A percentile compares a stretch with the other conserved stretches of the same genome.
Conservation (phyloP, 2,113 vertebrate species). For the Zosterops borbonicus region DNA sequence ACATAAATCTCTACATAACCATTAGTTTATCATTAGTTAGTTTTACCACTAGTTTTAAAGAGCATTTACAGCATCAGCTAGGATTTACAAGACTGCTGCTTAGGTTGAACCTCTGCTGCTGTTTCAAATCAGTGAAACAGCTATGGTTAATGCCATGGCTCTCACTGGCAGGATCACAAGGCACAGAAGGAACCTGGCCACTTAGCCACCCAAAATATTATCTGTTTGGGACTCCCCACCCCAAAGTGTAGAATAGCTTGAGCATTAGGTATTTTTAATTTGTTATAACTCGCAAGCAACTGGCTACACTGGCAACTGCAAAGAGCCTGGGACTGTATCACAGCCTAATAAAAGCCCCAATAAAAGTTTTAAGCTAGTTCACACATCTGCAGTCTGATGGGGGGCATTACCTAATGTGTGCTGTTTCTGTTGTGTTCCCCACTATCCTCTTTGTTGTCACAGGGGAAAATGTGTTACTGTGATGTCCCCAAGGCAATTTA, state of each 20-base stretch:
- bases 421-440: constrained; percentile 1
- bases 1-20: neutral
- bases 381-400: constrained; percentile 76
- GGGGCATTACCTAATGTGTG: constrained; percentile 74
- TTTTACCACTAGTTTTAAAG: neutral
- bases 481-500: constrained; percentile 28
- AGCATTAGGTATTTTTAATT: constrained; percentile 77
- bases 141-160: neutral
- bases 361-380: constrained; percentile 81
- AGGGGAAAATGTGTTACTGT: neutral
- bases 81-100: neutral
- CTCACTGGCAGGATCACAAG: neutral
- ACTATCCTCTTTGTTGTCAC: neutral
- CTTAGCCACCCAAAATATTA: constrained; percentile 33
- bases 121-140: constrained; percentile 1
- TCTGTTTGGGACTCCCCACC: constrained; percentile 56
- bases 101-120: neutral
- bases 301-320: constrained; percentile 62
- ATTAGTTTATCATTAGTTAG: neutral
- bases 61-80: neutral
- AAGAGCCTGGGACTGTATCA: constrained; percentile 67
- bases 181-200: neutral
- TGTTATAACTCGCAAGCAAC: constrained; percentile 67
- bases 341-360: constrained; percentile 76
- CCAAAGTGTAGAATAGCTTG: constrained; percentile 66